These are phyloP conservation scores for Halictus ligatus DNA, from an alignment of 2,888 invertebrate genomes.

Conservation along the genomic window DNA sequence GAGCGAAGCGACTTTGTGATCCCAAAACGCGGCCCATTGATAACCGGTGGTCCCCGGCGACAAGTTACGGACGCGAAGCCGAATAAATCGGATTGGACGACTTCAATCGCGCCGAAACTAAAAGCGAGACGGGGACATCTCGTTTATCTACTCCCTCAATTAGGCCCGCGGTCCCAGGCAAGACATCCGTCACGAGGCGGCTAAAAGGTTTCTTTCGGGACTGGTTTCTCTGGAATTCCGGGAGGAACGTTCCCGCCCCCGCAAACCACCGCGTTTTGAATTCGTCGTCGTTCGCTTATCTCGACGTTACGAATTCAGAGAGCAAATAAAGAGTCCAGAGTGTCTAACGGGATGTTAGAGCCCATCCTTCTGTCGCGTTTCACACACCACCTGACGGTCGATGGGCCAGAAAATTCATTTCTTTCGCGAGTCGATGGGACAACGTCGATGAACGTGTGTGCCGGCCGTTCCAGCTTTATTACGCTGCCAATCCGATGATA, in stretches of 20 bases:
- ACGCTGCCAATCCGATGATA: slow-evolving; percentile 2
- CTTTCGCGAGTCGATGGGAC: not conserved
- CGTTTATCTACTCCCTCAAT: not conserved
- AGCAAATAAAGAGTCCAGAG: slow-evolving; percentile 61
- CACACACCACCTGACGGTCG: slow-evolving; percentile 20
- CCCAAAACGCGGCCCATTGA: not conserved
- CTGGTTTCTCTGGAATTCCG: slow-evolving; percentile 69
- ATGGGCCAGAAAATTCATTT: slow-evolving; percentile 49
- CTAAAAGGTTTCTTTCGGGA: slow-evolving; percentile 56
- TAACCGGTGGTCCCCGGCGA: not conserved
- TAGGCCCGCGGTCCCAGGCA: not conserved
- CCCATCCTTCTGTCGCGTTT: slow-evolving; percentile 43
- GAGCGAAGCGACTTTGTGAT: not conserved
- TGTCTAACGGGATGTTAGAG: slow-evolving; percentile 49
- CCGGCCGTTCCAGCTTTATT: not conserved
- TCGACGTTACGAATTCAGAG: slow-evolving; percentile 50
- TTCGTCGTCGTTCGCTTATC: slow-evolving; percentile 46
- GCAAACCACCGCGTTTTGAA: not conserved
- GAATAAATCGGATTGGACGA: not conserved
- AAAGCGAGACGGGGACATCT: not conserved
- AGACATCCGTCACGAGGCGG: slow-evolving; percentile 29
- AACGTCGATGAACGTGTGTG: not conserved
- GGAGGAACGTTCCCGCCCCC: slow-evolving; percentile 45
- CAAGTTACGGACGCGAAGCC: not conserved
- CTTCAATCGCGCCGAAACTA: not conserved